These are phyloP conservation scores for Corythornis vintsioides DNA, from an alignment of 2,113 vertebrate genomes.

Conservation along the genomic window DNA sequence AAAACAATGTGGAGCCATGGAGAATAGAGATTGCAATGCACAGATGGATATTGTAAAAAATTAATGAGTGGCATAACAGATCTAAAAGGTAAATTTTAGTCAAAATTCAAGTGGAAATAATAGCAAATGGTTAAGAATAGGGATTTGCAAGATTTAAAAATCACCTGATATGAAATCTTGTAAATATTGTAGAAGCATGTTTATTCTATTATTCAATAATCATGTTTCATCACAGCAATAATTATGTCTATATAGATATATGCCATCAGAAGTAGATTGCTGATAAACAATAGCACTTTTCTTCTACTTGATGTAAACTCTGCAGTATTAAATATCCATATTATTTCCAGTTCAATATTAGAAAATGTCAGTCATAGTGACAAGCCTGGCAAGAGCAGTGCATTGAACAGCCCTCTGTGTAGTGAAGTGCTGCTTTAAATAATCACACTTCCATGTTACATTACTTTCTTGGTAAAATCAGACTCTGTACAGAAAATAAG, in stretches of 20 bases:
- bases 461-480: constrained; percentile 76
- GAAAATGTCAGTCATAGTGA: constrained; percentile 81
- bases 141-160: constrained; percentile 67
- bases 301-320: constrained; percentile 78
- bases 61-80: constrained; percentile 86
- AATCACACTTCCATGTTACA: constrained; percentile 69
- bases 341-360: constrained; percentile 83
- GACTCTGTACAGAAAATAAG: constrained; percentile 57
- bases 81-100: constrained; percentile 86
- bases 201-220: constrained; percentile 73
- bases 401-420: constrained; percentile 62
- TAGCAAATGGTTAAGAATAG: constrained; percentile 71
- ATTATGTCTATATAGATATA: constrained; percentile 75
- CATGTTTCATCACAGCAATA: constrained; percentile 72
- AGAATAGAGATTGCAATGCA: constrained; percentile 80
- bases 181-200: constrained; percentile 70
- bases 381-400: constrained; percentile 68
- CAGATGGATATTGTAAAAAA: constrained; percentile 92
- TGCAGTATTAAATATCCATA: constrained; percentile 82
- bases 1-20: constrained; percentile 80
- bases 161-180: constrained; percentile 64
- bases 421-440: constrained; percentile 71
- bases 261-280: constrained; percentile 74
- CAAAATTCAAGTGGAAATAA: constrained; percentile 77
- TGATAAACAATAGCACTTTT: constrained; percentile 80